These are phyloP conservation scores for Vulpes vulpes DNA, from an alignment of 2,113 vertebrate species.

Conservation along the genomic window DNA sequence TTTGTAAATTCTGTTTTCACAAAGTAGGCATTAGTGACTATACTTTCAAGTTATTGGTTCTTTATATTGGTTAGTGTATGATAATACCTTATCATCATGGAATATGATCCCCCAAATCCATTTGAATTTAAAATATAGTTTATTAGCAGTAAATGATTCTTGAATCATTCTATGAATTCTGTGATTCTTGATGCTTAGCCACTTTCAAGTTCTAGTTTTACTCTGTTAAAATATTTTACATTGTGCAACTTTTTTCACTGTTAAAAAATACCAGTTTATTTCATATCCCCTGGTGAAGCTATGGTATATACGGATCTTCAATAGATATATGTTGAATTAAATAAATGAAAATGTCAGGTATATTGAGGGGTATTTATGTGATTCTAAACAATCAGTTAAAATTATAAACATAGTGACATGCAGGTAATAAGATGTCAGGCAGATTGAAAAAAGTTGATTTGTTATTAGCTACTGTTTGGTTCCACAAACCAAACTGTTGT, in stretches of 20 bases:
- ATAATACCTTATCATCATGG: background rate
- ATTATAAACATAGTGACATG: constrained; percentile 25
- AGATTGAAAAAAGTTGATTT: constrained; percentile 5
- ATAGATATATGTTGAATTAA: background rate
- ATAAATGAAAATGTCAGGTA: constrained; percentile 48
- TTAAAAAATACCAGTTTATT: constrained; percentile 22
- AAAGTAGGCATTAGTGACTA: constrained; percentile 33
- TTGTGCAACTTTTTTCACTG: background rate
- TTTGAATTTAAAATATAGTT: constrained; percentile 6
- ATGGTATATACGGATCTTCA: background rate
- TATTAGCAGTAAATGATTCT: background rate
- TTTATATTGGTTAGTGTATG: background rate
- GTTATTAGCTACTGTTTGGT: constrained; percentile 37
- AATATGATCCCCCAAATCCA: background rate
- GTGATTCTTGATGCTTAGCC: background rate
- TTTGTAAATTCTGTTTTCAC: constrained; percentile 49
- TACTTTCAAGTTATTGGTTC: background rate
- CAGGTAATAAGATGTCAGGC: background rate
- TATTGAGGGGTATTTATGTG: background rate
- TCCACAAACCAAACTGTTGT: background rate
- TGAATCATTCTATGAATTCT: background rate
- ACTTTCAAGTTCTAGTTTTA: constrained; percentile 34
- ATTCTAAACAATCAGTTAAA: constrained; percentile 53
- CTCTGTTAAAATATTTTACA: constrained; percentile 39
- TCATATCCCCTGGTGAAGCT: background rate